Evolutionary conservation across 2,797 vertebrate genomes (phyloP), one percentile per base, ranked within the genome.

Genomic region (Nyctalus aviator): DNA sequence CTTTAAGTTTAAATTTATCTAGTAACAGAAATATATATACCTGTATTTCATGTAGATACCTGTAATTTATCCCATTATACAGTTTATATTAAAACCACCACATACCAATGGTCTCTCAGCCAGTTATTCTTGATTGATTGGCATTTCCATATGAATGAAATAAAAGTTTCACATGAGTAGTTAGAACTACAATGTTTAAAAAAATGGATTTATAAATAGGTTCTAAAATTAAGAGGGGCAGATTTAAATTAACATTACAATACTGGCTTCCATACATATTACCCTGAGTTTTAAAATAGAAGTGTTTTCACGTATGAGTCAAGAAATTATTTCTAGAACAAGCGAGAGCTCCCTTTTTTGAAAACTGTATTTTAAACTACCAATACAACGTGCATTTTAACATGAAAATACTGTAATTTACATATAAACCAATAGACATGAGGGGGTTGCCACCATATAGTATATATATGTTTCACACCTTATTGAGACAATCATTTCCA

Each of bases 291-390:
- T 96, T 77, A 94, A 97, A 92, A 87, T 10, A 89, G 32, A 89
- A 76, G 23, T 78, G 41, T 91, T 95, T 92, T 90, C 73, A 93
- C 30, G 30, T 90, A 71, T 50, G 27, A 76, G 53, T 46, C 64
- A 86, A 93, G n/a, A 78, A 94, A 94, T 94, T 92, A 90, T 88
- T 95, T 94, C 81, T 82, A 89, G 41, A 94, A 91, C 21, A 87
- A 94, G 44, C 9, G 14, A 88, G 32, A 93, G 84, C 12, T 81
- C n/a, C 13, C 32, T 92, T 93, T 94, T 94, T 83, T 79, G 41
- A 96, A 95, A 94, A 81, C 64, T 64, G 14, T 23, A 25, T 57
- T 94, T 93, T 88, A 75, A 93, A 94, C 57, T 30, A 87, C 23
- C 64, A 94, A 5, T 48, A 66, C 23, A 92, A 84, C 30, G 57